Evolutionary conservation across 2,113 vertebrate genomes (phyloP), one percentile per base, ranked within the genome.

Genomic region (Chaetorhynchus papuensis): DNA sequence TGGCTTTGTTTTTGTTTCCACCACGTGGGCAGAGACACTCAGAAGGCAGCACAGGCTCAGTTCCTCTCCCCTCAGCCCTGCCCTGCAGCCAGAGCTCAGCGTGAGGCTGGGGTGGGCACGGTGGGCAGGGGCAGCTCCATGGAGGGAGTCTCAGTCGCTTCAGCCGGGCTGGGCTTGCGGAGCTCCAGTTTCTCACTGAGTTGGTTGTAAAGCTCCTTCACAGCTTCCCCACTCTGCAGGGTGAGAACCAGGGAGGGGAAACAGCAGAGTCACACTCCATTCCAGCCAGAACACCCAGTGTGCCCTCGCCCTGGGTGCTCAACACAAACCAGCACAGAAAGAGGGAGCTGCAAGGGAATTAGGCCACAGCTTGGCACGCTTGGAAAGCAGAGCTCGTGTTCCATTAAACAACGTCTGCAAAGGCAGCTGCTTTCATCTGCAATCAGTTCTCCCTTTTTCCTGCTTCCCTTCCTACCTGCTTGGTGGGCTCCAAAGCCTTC

Each of bases 401-500:
- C 42, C 33, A 30, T n/a, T 24, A 23, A 84, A 61, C n/a, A 56
- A 6, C 0, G 0, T 26, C 53, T 71, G 77, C 37, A 74, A 64
- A 79, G 28, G 50, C 76, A 91, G 69, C 60, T 92, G 88, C 69
- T 68, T 47, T 49, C 49, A 30, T 44, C 6, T 68, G 50, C 57
- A 41, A 33, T 45, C 64, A 10, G 17, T 28, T 54, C 59, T 54
- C n/a, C 61, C 63, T 20, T 77, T 30, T 60, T 64, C 41, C 7
- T 66, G 35, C 42, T 78, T 44, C 42, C n/a, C 37, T 75, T 50
- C 97, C 72, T 90, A 99, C 99, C 98, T 99, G 99, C 96, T 99
- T 99, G 2, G 98, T 98, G 71, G 99, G 99, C 90, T 99, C 99
- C 63, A 99, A 97, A 10, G 98, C 98, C 96, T 99, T 99, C 97